Percentiles rank a stretch among this genome's conserved stretches.
These are phyloP conservation scores for Gortyna flavago DNA, from an alignment of 2,888 invertebrate species.

Conservation along the genomic window DNA sequence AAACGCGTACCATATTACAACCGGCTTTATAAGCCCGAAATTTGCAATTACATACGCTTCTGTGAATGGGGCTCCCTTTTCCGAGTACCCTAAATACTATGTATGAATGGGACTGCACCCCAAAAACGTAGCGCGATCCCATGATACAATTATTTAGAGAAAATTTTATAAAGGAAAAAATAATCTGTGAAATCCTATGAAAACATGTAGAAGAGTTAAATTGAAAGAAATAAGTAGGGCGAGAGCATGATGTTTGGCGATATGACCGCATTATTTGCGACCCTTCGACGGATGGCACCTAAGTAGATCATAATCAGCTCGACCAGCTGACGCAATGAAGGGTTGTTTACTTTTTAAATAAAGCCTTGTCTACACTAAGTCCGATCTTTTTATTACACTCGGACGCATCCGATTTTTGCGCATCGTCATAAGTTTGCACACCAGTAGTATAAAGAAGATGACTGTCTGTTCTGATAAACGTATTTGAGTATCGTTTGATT, in stretches of 20 bases:
- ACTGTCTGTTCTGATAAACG: background rate
- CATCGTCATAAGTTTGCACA: background rate
- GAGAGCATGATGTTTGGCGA: background rate
- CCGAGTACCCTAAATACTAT: conserved; percentile 26
- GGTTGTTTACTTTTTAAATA: background rate
- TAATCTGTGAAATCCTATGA: background rate
- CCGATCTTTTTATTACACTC: background rate
- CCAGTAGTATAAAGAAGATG: background rate
- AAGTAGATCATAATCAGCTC: conserved; percentile 21
- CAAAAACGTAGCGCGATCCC: conserved; percentile 7
- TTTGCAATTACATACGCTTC: conserved; percentile 37
- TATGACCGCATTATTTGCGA: conserved; percentile 2
- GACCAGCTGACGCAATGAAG: background rate
- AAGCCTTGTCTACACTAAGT: background rate
- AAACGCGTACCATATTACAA: conserved; percentile 4
- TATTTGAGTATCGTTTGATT: conserved; percentile 18
- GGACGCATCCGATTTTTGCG: background rate
- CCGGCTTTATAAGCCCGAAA: conserved; percentile 14
- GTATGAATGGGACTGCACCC: conserved; percentile 27
- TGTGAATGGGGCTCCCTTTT: background rate
- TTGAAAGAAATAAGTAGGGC: conserved; percentile 20
- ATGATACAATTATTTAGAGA: conserved; percentile 8
- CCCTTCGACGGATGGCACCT: background rate
- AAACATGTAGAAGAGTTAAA: conserved; percentile 18
- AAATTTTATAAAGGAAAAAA: conserved; percentile 7